A percentile compares a stretch with the other conserved stretches of the same genome.
phyloP scores from a whole-genome alignment of 1,140 invertebrate genomes.

The Pseudomyrmex gracilis region DNA sequence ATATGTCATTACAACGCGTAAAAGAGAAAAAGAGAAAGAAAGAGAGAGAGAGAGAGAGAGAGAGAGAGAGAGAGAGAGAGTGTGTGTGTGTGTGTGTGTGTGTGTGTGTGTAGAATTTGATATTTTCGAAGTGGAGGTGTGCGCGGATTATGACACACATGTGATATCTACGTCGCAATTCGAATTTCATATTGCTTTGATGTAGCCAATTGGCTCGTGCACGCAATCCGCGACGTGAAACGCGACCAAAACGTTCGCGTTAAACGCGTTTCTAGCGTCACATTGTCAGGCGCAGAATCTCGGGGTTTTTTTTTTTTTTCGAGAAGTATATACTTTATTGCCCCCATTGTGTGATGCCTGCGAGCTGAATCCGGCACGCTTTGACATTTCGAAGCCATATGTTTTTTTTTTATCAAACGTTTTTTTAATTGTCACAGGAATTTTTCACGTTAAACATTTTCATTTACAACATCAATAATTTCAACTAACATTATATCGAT shows the following conservation, averaged over 20 bases:
- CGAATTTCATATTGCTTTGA: conserved; percentile 49
- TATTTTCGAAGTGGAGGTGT: background rate
- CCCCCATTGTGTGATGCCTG: background rate
- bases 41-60: background rate
- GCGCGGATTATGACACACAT: background rate
- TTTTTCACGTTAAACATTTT: too few relatives aligned
- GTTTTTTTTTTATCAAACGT: too few relatives aligned
- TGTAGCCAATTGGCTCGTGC: conserved; percentile 26
- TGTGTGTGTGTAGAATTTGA: background rate
- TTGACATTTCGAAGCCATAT: conserved; percentile 14
- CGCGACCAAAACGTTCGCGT: conserved; percentile 6
- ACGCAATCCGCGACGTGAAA: conserved; percentile 18
- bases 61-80: background rate
- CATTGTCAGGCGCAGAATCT: conserved; percentile 23
- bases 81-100: too few relatives aligned
- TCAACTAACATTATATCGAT: too few relatives aligned
- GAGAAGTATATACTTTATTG: background rate
- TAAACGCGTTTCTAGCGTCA: conserved; percentile 20
- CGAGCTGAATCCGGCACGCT: background rate
- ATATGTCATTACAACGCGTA: background rate
- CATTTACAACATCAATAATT: too few relatives aligned
- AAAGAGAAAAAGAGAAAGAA: background rate
- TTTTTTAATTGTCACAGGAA: too few relatives aligned
- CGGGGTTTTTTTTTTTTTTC: conserved; percentile 28
- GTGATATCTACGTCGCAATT: conserved; percentile 4